Evolutionary conservation across 2,888 invertebrate genomes (phyloP).

Genomic region (Melanostoma mellinum): DNA sequence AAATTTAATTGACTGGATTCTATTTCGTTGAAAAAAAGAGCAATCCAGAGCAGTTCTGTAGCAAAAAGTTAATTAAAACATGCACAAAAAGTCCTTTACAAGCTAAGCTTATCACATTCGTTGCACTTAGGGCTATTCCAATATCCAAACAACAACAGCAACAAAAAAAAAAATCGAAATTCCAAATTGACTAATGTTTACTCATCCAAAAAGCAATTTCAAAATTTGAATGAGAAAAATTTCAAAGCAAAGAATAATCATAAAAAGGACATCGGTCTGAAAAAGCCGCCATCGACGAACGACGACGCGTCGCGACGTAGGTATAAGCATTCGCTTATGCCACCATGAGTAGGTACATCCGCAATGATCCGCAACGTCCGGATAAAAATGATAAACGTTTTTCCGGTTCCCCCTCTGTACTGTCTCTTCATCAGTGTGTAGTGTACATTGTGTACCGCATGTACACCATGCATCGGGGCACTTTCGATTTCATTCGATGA

Average conservation of each 20-base stretch:
- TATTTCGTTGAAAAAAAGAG: background rate
- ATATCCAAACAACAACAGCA: background rate
- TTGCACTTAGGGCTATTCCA: background rate
- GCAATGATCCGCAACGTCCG: conserved; percentile 72
- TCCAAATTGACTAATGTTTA: conserved; percentile 58
- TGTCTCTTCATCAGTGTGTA: conserved; percentile 8
- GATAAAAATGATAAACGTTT: conserved; percentile 70
- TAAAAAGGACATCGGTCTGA: conserved; percentile 50
- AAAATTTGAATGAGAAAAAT: conserved; percentile 59
- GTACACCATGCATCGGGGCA: conserved; percentile 35
- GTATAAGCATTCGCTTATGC: conserved; percentile 24
- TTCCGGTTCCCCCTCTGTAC: conserved; percentile 49
- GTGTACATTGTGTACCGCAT: too few species aligned
- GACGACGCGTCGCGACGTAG: background rate
- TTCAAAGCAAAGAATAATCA: conserved; percentile 19
- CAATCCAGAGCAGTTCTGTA: conserved; percentile 12
- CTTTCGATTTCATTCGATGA: conserved; percentile 64
- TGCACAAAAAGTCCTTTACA: background rate
- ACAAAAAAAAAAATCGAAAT: conserved; percentile 30
- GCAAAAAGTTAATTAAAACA: conserved; percentile 57
- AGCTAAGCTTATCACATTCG: conserved; percentile 17
- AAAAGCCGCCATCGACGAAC: background rate
- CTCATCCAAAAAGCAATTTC: conserved; percentile 67
- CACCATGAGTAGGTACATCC: conserved; percentile 38
- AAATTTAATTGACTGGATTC: conserved; percentile 42